Conservation (phyloP, 2,888 invertebrate species). For the Trachelus stipa region DNA sequence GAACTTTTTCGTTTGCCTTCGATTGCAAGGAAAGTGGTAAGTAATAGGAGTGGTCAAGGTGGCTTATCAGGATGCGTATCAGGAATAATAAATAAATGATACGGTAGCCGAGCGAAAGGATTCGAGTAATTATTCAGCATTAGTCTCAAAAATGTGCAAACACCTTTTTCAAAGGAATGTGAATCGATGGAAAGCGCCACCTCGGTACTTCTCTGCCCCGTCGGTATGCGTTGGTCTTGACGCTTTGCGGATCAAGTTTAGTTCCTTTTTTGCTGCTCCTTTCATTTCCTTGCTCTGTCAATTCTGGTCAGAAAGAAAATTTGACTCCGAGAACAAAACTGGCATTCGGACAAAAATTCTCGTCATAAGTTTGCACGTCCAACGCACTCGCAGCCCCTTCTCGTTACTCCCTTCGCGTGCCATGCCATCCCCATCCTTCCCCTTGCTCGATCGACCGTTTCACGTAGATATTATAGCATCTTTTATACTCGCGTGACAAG, state of each 20-base stretch:
- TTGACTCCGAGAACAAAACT: no score
- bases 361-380: no score
- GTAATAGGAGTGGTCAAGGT: no score
- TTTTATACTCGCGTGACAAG: constrained; percentile 1
- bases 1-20: no score
- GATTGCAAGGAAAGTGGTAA: no score
- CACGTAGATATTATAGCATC: neutral
- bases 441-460: no score
- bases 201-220: constrained; percentile 22
- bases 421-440: no score
- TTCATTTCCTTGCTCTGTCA: neutral
- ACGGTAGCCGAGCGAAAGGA: constrained; percentile 28
- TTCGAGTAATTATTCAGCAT: constrained; percentile 52
- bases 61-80: constrained; percentile 3
- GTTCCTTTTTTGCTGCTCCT: neutral
- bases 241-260: neutral
- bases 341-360: no score
- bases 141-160: constrained; percentile 36
- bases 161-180: constrained; percentile 51
- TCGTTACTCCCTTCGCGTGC: no score
- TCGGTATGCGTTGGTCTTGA: neutral
- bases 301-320: no score
- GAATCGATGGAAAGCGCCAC: constrained; percentile 48
- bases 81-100: constrained; percentile 45
- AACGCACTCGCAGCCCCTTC: no score